Evolutionary conservation across 1,140 invertebrate species (phyloP), one percentile per base, ranked within the genome.

Genomic region (Lysiphlebus fabarum): DNA sequence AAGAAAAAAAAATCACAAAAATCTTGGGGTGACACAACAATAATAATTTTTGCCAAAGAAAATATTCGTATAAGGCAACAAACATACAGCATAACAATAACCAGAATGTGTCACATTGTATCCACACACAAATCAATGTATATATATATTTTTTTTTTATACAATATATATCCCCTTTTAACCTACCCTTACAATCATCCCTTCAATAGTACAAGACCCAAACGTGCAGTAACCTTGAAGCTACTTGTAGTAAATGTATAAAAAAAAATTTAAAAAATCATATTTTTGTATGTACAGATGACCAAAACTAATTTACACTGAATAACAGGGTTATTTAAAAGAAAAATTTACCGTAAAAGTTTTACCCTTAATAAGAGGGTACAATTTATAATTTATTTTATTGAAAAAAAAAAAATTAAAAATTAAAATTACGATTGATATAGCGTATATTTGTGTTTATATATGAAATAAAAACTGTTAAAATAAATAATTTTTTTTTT

Each of bases 251-350:
- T 34, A 51, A 51, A 33, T 51, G 34, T 7, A 36, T n/a, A 7
- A 7, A 14, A 36, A 34, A 33, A 33, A 49, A n/a, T n/a, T n/a
- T n/a, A 49, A 33, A 49, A 34, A 10, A 51, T 34, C 36, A 38
- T 33, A 51, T 36, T 51, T 51, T 36, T 38, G 41, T 54, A 55
- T 56, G 40, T 17, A 56, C 44, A 57, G 59, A 65, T 63, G 62
- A 63, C 64, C 62, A 57, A 48, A 59, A 56, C 64, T 41, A 65
- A 65, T 65, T 51, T 40, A 44, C 36, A 40, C 26, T 54, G 61
- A 65, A 63, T 65, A 57, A 43, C 56, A 53, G 59, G 50, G 62
- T 63, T 65, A 65, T 65, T 65, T 65, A 65, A 65, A 63, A 65
- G n/a, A n/a, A 63, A 65, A 65, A 65, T 63, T 63, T 56, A 42